phyloP scores from a whole-genome alignment of 2,888 invertebrate species.

The Acrobasis repandana region DNA sequence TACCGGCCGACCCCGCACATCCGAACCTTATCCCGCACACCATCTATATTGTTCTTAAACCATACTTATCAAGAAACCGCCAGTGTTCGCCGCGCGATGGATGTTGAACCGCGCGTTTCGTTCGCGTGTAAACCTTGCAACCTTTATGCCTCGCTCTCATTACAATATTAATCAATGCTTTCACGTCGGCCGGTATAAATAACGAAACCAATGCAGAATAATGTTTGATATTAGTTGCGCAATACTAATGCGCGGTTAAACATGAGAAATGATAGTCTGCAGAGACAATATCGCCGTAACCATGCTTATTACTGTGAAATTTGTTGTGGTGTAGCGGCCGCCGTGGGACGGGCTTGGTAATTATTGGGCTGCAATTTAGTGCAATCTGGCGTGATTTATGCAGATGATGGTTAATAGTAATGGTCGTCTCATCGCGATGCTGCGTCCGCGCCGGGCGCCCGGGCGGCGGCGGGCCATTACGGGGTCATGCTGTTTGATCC shows the following conservation, averaged over 20 bases:
- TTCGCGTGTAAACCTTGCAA: not conserved
- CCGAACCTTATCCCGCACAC: not conserved
- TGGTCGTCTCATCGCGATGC: slow-evolving; percentile 1
- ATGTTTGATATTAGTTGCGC: slow-evolving; percentile 59
- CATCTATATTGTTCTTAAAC: slow-evolving; percentile 15
- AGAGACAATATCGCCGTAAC: slow-evolving; percentile 35
- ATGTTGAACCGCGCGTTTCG: not conserved
- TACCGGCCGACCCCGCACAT: slow-evolving; percentile 48
- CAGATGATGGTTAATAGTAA: slow-evolving; percentile 23
- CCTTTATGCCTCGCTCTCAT: slow-evolving; percentile 47
- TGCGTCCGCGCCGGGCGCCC: not conserved
- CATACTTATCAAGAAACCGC: not conserved
- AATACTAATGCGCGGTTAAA: slow-evolving; percentile 54
- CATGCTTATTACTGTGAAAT: slow-evolving; percentile 28
- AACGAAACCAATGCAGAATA: slow-evolving; percentile 56
- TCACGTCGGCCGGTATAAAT: slow-evolving; percentile 61
- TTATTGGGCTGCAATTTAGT: slow-evolving; percentile 23
- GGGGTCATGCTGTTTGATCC: not conserved
- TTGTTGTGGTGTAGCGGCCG: slow-evolving; percentile 16
- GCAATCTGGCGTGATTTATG: slow-evolving; percentile 21
- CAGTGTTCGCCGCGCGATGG: slow-evolving; percentile 15
- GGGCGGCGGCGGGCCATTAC: not conserved
- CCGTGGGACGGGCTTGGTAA: slow-evolving; percentile 3
- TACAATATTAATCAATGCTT: slow-evolving; percentile 77
- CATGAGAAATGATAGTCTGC: slow-evolving; percentile 50